Base-by-base conservation (phyloP, 2,888 invertebrate species). In the Oscheius sp. region DNA sequence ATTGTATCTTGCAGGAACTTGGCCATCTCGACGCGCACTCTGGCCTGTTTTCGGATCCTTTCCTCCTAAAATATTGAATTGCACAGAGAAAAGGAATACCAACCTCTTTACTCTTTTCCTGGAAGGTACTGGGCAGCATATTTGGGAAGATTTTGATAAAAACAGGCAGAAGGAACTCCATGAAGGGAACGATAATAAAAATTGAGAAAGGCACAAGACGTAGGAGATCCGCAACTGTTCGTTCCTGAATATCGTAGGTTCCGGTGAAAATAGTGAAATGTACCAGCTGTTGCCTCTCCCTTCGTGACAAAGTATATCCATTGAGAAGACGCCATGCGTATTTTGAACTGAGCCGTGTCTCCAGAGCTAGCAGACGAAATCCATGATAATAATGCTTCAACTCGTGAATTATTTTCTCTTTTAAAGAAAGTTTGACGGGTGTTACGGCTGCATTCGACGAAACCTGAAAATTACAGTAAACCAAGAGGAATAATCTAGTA, bases 91-190 rank as follows among this genome's bases (percentile, higher is more conserved):
- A 4, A 21, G 32, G 32, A 13, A 53, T 33, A 1, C 29, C 2
- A 29, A 90, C 91, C 87, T 90, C 90, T 78, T 89, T 90, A 55
- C 89, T 85, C 58, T 87, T 86, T 58, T 90, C 90, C 91, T 96
- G 94, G 92, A 99, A 99, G 70, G 98, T 98, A 55, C 96, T 96
- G 13, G 99, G 99, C 83, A 99, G 91, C 95, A 99, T 95, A 80
- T 94, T 94, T n/a, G 99, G 98, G 90, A 99, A 99, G 73, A 99
- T 91, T 91, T 97, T 97, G 42, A 99, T 93, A 79, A 93, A 94
- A 35, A 99, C 87, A 10, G 99, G 99, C 85, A 99, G 91, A 66
- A 95, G 90, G 82, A 99, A 92, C 91, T 99, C 99, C 93, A 98
- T 94, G 90, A 99, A 99, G 71, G 99, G 99, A 72, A 99, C 95